These are phyloP conservation scores for Branchellion lobata DNA, from an alignment of 2,888 invertebrate species.

Conservation along the genomic window DNA sequence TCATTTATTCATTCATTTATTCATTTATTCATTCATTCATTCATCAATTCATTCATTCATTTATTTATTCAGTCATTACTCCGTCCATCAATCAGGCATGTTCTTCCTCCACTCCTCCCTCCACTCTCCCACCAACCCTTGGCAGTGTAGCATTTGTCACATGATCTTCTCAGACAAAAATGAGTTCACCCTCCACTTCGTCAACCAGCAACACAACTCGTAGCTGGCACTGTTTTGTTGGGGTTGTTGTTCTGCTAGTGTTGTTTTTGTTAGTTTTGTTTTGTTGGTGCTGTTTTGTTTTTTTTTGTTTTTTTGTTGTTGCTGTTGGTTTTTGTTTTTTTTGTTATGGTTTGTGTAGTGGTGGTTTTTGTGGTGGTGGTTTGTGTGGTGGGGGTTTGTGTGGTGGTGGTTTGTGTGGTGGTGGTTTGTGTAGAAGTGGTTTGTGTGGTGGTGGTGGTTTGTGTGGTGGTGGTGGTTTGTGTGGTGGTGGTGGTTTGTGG, in stretches of 20 bases:
- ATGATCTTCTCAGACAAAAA: slow-evolving; percentile 56
- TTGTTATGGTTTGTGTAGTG: neutral
- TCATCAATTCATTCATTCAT: too few species aligned
- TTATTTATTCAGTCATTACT: too few species aligned
- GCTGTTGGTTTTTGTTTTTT: neutral
- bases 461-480: neutral
- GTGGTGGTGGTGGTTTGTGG: neutral
- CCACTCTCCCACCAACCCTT: slow-evolving; percentile 55
- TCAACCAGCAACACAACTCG: slow-evolving; percentile 56
- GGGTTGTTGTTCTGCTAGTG: neutral
- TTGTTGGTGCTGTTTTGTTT: too few species aligned
- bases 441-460: too few species aligned
- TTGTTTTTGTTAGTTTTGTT: neutral
- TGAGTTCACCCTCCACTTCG: slow-evolving; percentile 57
- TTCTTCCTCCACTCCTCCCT: slow-evolving; percentile 57
- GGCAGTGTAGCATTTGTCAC: slow-evolving; percentile 57
- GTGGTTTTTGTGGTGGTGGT: neutral
- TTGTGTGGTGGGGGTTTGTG: neutral
- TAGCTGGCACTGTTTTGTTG: slow-evolving; percentile 1
- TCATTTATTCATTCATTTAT: too few species aligned
- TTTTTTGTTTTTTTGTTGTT: too few species aligned
- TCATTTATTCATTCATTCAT: too few species aligned
- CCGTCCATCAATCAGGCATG: slow-evolving; percentile 51
- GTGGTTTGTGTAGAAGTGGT: too few species aligned
- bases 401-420: neutral